phyloP scores from a whole-genome alignment of 2,888 invertebrate genomes.

The Alcis repandata region DNA sequence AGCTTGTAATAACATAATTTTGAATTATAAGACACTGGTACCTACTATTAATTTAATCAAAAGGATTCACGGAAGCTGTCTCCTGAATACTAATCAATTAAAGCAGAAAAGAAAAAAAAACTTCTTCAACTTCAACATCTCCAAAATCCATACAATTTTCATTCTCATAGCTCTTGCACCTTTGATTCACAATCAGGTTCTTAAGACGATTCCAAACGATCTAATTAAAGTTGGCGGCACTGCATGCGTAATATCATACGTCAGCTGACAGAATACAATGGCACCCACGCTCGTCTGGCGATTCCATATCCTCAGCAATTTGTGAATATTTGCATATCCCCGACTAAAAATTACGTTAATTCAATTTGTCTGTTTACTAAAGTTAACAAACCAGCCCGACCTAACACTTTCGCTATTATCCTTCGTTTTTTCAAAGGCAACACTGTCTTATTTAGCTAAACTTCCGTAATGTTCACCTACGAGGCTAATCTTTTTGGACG shows the following conservation, averaged over 20 bases:
- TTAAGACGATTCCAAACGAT: slow-evolving; percentile 58
- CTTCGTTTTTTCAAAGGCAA: slow-evolving; percentile 71
- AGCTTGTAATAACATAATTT: too few species aligned
- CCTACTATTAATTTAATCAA: too few species aligned
- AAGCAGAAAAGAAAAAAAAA: too few species aligned
- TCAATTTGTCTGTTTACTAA: slow-evolving; percentile 66
- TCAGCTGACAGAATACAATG: slow-evolving; percentile 78
- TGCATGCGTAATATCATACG: slow-evolving; percentile 69
- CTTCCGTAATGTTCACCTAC: slow-evolving; percentile 46
- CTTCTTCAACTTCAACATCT: too few species aligned
- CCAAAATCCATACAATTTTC: slow-evolving; percentile 7
- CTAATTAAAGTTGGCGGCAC: slow-evolving; percentile 68
- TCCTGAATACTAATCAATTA: too few species aligned
- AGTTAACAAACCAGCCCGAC: slow-evolving; percentile 70
- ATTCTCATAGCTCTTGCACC: slow-evolving; percentile 5
- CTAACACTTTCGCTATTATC: slow-evolving; percentile 83
- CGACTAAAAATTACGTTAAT: slow-evolving; percentile 63
- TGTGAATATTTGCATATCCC: slow-evolving; percentile 77
- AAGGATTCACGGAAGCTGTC: too few species aligned
- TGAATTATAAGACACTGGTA: too few species aligned
- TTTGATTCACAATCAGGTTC: slow-evolving; percentile 46
- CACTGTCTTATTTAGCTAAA: slow-evolving; percentile 74
- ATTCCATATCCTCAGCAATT: slow-evolving; percentile 74
- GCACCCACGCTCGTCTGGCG: slow-evolving; percentile 82
- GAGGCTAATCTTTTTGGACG: slow-evolving; percentile 42